A percentile compares a stretch with the other conserved stretches of the same genome.
These are phyloP conservation scores for Syrphus vitripennis DNA, from an alignment of 2,888 invertebrate genomes.

Conservation along the genomic window DNA sequence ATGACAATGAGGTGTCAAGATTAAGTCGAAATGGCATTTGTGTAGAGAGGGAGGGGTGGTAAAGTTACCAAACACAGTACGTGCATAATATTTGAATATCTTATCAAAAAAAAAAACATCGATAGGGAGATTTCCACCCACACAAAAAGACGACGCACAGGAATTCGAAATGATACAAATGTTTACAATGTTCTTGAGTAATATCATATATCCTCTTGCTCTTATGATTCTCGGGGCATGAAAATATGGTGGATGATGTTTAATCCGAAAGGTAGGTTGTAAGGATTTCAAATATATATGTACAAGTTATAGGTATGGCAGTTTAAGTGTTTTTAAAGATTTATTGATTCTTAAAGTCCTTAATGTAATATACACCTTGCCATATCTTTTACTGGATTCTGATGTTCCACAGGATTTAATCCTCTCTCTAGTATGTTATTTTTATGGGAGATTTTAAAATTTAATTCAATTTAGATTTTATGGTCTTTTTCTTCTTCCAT, in stretches of 20 bases:
- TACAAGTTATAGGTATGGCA: not conserved
- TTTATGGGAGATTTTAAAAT: not conserved
- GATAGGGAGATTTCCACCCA: not conserved
- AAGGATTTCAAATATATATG: not conserved
- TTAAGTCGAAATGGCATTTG: not conserved
- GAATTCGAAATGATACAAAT: constrained; percentile 35
- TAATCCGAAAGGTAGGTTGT: not conserved
- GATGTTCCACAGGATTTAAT: not conserved
- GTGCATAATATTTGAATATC: constrained; percentile 27
- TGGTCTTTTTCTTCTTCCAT: not conserved
- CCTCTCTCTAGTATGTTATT: not conserved
- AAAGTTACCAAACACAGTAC: not conserved
- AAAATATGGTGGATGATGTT: not conserved
- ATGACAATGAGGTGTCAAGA: constrained; percentile 16
- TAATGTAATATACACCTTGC: too few relatives aligned
- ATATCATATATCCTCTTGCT: not conserved
- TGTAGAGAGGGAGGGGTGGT: too few relatives aligned
- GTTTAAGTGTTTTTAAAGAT: constrained; percentile 16
- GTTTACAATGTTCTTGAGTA: constrained; percentile 47
- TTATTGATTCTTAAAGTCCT: constrained; percentile 14
- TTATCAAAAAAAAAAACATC: constrained; percentile 15
- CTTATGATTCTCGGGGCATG: not conserved
- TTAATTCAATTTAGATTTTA: not conserved
- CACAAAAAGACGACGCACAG: not conserved
- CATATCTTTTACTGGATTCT: too few relatives aligned